A percentile compares a stretch with the other conserved stretches of the same genome.
Evolutionary conservation across 2,113 vertebrate species (phyloP).

Genomic region (Channa maculata): DNA sequence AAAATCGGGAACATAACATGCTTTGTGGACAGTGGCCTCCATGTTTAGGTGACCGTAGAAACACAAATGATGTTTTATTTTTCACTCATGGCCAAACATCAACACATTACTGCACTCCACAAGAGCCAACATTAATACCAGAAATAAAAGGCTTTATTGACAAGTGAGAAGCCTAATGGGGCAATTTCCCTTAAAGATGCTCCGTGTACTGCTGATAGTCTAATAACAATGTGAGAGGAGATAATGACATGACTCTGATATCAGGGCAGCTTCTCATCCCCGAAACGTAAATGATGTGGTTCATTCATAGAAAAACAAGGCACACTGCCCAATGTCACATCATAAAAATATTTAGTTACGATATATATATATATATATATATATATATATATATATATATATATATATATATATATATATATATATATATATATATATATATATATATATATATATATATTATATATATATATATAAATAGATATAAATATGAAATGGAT

Average conservation of each 20-base stretch:
- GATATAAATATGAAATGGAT: neutral
- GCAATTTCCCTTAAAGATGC: conserved; percentile 44
- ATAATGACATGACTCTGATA: conserved; percentile 56
- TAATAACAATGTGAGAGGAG: conserved; percentile 39
- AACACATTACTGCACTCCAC: conserved; percentile 49
- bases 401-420: too few species aligned
- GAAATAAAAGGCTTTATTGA: conserved; percentile 48
- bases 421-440: too few species aligned
- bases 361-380: too few species aligned
- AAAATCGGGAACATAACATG: conserved; percentile 49
- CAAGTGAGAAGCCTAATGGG: conserved; percentile 53
- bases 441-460: too few species aligned
- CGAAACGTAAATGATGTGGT: conserved; percentile 14
- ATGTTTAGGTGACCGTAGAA: conserved; percentile 70
- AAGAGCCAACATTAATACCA: conserved; percentile 49
- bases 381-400: too few species aligned
- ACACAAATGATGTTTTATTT: conserved; percentile 70
- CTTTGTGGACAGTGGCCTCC: conserved; percentile 45
- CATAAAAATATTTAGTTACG: neutral
- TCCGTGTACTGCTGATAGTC: conserved; percentile 42
- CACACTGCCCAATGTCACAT: neutral
- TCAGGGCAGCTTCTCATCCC: conserved; percentile 23
- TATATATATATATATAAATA: too few species aligned
- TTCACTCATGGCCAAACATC: conserved; percentile 67
- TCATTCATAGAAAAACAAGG: neutral